Evolutionary conservation across 2,888 invertebrate genomes (phyloP).

Genomic region (Ennomos quercinarius): DNA sequence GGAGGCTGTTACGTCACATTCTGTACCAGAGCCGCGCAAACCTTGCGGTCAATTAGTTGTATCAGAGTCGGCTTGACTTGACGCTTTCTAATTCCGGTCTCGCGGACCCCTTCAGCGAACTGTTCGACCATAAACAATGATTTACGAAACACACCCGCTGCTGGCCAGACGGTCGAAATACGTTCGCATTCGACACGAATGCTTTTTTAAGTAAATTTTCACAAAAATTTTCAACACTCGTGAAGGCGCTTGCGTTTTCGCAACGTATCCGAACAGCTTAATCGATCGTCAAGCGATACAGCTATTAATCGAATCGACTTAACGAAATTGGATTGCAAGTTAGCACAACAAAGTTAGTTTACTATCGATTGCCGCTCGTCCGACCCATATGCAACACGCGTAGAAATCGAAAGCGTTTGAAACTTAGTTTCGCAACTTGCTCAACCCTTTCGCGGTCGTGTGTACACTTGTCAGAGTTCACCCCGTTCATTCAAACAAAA

Average conservation of each 20-base stretch:
- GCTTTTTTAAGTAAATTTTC: conserved; percentile 53
- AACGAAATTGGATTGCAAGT: conserved; percentile 51
- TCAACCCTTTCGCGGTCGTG: conserved; percentile 77
- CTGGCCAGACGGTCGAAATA: conserved; percentile 60
- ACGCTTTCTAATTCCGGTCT: conserved; percentile 82
- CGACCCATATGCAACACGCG: conserved; percentile 78
- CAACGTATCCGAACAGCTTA: conserved; percentile 30
- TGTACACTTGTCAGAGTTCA: conserved; percentile 74
- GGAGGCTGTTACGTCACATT: conserved; percentile 62
- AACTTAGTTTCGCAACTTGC: conserved; percentile 70
- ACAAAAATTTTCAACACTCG: conserved; percentile 59
- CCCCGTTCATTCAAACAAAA: conserved; percentile 77
- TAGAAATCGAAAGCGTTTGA: conserved; percentile 77
- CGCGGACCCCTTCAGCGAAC: conserved; percentile 73
- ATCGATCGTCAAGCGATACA: conserved; percentile 31
- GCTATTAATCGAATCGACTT: conserved; percentile 52
- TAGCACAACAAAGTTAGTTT: conserved; percentile 57
- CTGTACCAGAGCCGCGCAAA: conserved; percentile 70
- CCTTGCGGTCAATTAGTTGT: conserved; percentile 82
- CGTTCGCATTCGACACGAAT: conserved; percentile 64
- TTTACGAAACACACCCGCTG: conserved; percentile 73
- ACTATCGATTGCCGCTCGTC: conserved; percentile 65
- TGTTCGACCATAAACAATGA: conserved; percentile 81
- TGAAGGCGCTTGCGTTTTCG: conserved; percentile 36
- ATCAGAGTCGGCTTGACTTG: conserved; percentile 65